Conservation (phyloP, 2,797 vertebrate genomes). For the Phaenicophaeus curvirostris region DNA sequence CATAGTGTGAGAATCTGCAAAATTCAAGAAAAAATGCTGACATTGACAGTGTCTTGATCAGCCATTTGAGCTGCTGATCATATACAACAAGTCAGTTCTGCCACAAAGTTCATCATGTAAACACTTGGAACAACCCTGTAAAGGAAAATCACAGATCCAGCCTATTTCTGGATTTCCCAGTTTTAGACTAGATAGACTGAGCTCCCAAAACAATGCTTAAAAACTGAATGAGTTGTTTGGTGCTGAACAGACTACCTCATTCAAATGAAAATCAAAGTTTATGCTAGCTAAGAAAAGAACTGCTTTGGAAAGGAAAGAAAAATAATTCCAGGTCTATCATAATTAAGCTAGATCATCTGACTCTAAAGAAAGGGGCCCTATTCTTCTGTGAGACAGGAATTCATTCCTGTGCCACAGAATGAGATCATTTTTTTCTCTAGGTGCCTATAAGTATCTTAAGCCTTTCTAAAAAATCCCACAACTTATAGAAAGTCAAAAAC, state of each 20-base stretch:
- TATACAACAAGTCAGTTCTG: neutral
- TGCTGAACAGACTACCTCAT: neutral
- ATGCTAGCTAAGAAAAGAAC: neutral
- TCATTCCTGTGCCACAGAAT: neutral
- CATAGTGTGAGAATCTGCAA: neutral
- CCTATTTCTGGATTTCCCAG: neutral
- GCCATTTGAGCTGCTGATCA: neutral
- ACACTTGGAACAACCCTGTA: neutral
- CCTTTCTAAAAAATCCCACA: neutral
- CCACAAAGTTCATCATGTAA: neutral
- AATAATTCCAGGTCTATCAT: neutral
- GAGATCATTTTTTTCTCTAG: neutral
- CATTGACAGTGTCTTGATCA: neutral
- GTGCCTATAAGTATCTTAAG: neutral
- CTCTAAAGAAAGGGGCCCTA: neutral
- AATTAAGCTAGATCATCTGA: neutral
- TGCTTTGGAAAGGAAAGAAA: neutral
- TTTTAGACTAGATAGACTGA: neutral
- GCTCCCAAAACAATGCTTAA: neutral
- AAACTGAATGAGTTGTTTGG: neutral
- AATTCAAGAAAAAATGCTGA: neutral
- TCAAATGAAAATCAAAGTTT: neutral
- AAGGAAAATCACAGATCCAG: neutral
- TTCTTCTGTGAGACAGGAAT: neutral
- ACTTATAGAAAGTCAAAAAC: neutral